phyloP scores from a whole-genome alignment of 2,113 vertebrate species.

The Otocyon megalotis region DNA sequence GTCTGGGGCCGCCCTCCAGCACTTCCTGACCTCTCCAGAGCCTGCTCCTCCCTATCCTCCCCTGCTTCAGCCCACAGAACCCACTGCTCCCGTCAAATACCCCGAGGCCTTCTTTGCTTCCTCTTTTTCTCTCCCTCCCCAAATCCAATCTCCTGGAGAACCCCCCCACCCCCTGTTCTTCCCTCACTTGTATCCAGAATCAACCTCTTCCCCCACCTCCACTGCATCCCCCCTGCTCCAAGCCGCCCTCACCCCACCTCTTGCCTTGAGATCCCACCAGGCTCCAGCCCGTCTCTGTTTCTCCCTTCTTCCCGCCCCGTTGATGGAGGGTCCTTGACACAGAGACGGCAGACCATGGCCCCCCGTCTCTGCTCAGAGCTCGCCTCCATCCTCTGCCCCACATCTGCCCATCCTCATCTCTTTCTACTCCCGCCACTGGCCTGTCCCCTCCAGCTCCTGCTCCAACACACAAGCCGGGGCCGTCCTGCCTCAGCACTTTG shows the following conservation, averaged over 20 bases:
- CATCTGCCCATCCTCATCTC: no score
- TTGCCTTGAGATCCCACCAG: neutral
- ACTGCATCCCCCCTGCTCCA: neutral
- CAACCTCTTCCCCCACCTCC: neutral
- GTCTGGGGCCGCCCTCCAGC: no score
- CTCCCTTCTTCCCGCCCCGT: neutral
- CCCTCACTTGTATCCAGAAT: neutral
- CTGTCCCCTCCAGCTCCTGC: neutral
- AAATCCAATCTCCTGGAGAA: neutral
- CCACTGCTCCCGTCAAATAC: rapidly evolving
- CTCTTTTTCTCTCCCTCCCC: neutral
- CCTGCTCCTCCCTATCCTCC: neutral
- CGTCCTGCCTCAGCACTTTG: neutral
- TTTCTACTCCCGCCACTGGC: neutral
- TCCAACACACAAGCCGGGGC: neutral
- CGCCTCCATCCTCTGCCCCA: neutral
- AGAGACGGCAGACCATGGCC: neutral
- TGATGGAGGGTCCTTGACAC: neutral
- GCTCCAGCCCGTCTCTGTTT: neutral
- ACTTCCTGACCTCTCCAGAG: neutral
- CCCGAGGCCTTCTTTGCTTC: neutral
- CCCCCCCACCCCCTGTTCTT: neutral
- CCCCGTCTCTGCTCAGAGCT: neutral
- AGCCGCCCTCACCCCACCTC: neutral
- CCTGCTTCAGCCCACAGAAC: rapidly evolving